Evolutionary conservation across 2,888 invertebrate genomes (phyloP).

Genomic region (Drosophila rubida): DNA sequence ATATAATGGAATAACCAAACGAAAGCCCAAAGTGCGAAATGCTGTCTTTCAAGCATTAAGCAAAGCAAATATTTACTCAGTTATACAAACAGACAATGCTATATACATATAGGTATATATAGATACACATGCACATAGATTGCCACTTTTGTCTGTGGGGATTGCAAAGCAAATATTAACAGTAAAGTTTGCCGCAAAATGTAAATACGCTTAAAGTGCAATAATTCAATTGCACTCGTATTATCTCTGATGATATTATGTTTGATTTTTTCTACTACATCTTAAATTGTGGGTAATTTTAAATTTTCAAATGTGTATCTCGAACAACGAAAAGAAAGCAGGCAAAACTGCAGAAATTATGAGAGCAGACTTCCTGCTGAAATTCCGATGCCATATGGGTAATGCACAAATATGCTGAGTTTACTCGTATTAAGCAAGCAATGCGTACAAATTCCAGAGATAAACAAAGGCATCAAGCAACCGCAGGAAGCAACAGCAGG

Average conservation of each 20-base stretch:
- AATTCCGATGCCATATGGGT: not conserved
- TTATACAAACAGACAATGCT: constrained; percentile 13
- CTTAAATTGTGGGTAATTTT: not conserved
- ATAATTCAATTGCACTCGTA: not conserved
- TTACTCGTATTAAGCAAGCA: constrained; percentile 23
- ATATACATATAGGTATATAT: not conserved
- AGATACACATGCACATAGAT: not conserved
- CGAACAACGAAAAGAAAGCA: too few relatives aligned
- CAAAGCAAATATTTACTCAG: constrained; percentile 45
- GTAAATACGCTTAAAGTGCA: constrained; percentile 11
- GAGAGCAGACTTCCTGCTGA: not conserved
- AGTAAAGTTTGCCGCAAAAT: not conserved
- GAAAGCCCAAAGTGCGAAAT: constrained; percentile 57
- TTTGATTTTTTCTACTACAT: not conserved
- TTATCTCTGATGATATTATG: not conserved
- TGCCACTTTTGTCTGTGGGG: constrained; percentile 1
- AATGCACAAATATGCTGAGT: constrained; percentile 12
- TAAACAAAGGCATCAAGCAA: constrained; percentile 30
- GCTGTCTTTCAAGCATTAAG: constrained; percentile 43
- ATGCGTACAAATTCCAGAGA: constrained; percentile 26
- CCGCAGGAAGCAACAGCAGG: constrained; percentile 36
- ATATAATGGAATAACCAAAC: constrained; percentile 54
- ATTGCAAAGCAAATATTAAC: constrained; percentile 11
- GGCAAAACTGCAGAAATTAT: not conserved
- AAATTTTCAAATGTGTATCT: not conserved